Evolutionary conservation across 1,140 invertebrate genomes (phyloP), one percentile per base, ranked within the genome.

Genomic region (Caerostris darwini): DNA sequence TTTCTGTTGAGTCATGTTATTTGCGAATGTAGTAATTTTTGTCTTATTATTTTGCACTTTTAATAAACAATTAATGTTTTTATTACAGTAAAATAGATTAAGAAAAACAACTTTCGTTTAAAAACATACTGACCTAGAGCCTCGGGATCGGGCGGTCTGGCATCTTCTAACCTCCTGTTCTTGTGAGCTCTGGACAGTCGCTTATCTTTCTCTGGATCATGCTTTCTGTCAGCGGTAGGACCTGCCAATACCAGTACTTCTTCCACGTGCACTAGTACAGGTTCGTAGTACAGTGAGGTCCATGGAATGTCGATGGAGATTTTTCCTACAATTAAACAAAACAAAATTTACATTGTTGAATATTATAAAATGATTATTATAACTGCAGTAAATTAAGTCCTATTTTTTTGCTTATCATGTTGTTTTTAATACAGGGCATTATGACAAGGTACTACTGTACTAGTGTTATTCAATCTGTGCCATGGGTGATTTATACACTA

Each of bases 271-370:
- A 97, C 96, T 0, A 97, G 95, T 17, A 98, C 97, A 0, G 97
- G 97, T 95, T 98, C 97, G 10, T 96, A 97, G 95, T 97, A 98
- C 3, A 98, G 96, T 58, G 97, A 97, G 3, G 97, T 97, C 98
- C 98, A 98, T 95, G 98, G 98, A 96, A 98, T 98, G 95, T 97
- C 97, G 3, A 98, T 96, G 82, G 97, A 97, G 94, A 98, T 97
- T 95, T 97, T 97, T 64, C 96, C 96, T 96, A 91, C 92, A 85
- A 89, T 77, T 5, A 94, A 82, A 71, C 34, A 10, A 10, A 8
- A 77, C 8, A 12, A 77, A 34, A 77, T 77, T 77, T 34, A 34
- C 34, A 1, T 34, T 34, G 34, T 34, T 34, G 34, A 34, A 34
- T 34, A 34, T 34, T 34, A 34, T 34, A 2, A 34, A 34, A 34